Evolutionary conservation across 2,888 invertebrate genomes (phyloP).

Genomic region (Plebejus melissa): DNA sequence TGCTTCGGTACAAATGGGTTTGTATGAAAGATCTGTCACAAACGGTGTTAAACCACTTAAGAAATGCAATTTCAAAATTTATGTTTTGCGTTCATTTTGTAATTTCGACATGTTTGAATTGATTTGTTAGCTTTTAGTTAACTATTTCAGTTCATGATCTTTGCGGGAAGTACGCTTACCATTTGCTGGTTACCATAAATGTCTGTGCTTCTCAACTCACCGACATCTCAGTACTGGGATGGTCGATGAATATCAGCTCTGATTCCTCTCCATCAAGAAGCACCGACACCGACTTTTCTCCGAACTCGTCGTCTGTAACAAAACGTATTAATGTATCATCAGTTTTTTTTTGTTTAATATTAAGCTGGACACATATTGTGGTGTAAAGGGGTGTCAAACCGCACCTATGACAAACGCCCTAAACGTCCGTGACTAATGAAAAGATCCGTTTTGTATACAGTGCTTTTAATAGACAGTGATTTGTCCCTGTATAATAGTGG

Average conservation of each 20-base stretch:
- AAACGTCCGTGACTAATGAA: neutral
- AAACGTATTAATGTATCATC: constrained; percentile 34
- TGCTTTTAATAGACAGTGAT: no score
- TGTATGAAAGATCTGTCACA: neutral
- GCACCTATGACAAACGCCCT: neutral
- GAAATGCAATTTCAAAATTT: neutral
- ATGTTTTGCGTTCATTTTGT: neutral
- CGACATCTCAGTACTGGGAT: constrained; percentile 93
- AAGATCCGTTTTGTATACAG: neutral
- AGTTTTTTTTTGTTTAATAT: neutral
- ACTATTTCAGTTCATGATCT: no score
- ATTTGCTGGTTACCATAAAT: neutral
- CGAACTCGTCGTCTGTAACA: constrained; percentile 93
- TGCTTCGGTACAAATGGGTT: neutral
- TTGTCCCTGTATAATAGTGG: no score
- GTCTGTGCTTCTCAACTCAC: constrained; percentile 74
- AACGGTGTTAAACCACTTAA: no score
- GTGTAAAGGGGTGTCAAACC: neutral
- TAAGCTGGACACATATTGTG: neutral
- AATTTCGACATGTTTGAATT: no score
- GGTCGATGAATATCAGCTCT: constrained; percentile 93
- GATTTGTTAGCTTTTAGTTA: no score
- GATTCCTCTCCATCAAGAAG: constrained; percentile 93
- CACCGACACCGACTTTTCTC: constrained; percentile 94
- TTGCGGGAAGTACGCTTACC: no score